phyloP scores from a whole-genome alignment of 2,113 vertebrate species.

The Daubentonia madagascariensis region DNA sequence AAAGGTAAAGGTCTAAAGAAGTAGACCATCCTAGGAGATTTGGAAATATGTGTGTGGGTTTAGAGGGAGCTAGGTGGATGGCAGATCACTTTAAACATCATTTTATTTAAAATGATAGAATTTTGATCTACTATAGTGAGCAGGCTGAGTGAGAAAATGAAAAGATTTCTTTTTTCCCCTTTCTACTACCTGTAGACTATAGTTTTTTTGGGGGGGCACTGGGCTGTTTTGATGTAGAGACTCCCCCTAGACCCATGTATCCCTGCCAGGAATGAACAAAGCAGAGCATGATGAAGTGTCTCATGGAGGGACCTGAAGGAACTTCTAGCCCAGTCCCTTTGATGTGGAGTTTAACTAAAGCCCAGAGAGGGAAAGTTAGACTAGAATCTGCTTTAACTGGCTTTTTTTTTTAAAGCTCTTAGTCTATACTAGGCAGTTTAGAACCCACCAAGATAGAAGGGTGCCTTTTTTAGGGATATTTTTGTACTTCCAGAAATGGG shows the following conservation, averaged over 20 bases:
- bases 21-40: not conserved
- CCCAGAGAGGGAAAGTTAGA: not conserved
- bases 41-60: not conserved
- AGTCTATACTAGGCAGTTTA: not conserved
- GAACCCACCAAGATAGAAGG: not conserved
- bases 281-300: not conserved
- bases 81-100: not conserved
- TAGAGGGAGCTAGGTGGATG: not conserved
- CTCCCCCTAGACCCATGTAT: not conserved
- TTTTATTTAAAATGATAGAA: slow-evolving; percentile 20
- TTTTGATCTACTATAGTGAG: not conserved
- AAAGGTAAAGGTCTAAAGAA: not conserved
- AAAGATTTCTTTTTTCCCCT: not conserved
- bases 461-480: not conserved
- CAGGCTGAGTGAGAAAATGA: not conserved
- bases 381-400: not conserved
- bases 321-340: not conserved
- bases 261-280: not conserved
- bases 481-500: not conserved
- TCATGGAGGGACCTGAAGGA: not conserved
- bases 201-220: not conserved
- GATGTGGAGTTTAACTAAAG: not conserved
- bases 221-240: not conserved
- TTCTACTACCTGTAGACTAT: not conserved
- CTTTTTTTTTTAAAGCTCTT: not conserved